phyloP scores from a whole-genome alignment of 92 coral and sea anemone species.

The Epizoanthus scotinus region DNA sequence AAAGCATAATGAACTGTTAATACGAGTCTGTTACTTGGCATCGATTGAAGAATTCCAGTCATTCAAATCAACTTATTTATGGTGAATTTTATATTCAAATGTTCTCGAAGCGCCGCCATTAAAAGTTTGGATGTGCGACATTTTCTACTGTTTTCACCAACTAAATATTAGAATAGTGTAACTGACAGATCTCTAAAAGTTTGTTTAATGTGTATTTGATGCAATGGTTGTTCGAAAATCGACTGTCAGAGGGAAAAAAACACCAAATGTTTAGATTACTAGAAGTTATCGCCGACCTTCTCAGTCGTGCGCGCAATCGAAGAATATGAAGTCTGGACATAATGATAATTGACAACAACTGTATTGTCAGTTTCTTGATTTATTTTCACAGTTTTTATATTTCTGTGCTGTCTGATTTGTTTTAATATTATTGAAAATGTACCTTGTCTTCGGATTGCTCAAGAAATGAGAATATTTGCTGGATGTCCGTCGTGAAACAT shows the following conservation, averaged over 20 bases:
- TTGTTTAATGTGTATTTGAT: neutral
- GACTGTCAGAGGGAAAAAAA: slow-evolving; percentile 6
- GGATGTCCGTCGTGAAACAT: too few relatives aligned
- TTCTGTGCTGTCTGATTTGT: too few relatives aligned
- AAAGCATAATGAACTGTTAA: slow-evolving; percentile 11
- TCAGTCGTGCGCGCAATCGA: slow-evolving; percentile 8
- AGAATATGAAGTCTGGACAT: neutral
- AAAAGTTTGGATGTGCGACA: slow-evolving; percentile 4
- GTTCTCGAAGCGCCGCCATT: slow-evolving; percentile 31
- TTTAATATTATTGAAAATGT: too few relatives aligned
- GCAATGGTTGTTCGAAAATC: neutral
- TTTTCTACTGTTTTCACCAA: slow-evolving; percentile 3
- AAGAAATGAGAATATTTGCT: slow-evolving; percentile 6
- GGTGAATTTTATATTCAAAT: slow-evolving; percentile 5
- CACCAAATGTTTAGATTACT: neutral
- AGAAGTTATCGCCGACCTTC: neutral
- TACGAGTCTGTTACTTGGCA: slow-evolving; percentile 31
- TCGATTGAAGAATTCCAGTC: slow-evolving; percentile 30
- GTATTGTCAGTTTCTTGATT: too few relatives aligned
- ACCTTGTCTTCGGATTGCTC: neutral
- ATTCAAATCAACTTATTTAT: slow-evolving; percentile 11
- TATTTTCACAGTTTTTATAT: too few relatives aligned
- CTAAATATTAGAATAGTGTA: neutral
- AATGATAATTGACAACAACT: too few relatives aligned
- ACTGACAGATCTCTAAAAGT: neutral